Evolutionary conservation across 2,113 vertebrate genomes (phyloP), one percentile per base, ranked within the genome.

Genomic region (Raphicerus campestris): DNA sequence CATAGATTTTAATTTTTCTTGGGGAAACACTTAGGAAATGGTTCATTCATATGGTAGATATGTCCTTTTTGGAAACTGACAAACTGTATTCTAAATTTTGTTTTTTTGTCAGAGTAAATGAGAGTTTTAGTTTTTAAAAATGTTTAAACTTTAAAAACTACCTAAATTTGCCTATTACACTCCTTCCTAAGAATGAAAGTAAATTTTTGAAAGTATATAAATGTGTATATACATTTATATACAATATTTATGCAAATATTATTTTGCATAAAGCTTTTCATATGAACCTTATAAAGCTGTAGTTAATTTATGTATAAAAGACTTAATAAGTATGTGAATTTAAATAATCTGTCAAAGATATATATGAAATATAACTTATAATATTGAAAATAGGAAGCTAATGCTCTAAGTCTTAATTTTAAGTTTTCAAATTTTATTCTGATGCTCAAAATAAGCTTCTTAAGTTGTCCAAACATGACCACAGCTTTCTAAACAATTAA

Each of bases 201-300:
- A 89, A 63, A 51, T 39, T 92, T 83, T 87, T 87, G 58, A 89
- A 87, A 95, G 32, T 85, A 55, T 90, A 49, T 66, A 95, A 90
- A 55, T 91, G 22, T 85, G 47, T 94, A n/a, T n/a, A n/a, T n/a
- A n/a, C n/a, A n/a, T n/a, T n/a, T n/a, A n/a, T n/a, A n/a, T n/a
- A n/a, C n/a, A n/a, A n/a, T n/a, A n/a, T n/a, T n/a, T n/a, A n/a
- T n/a, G n/a, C 47, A 94, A 80, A 51, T 92, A 60, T 58, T 53
- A 84, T 87, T 92, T 90, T 96, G 28, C 32, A n/a, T 30, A 10
- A 81, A 49, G 45, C 2, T 90, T 87, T 91, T 93, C 42, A 84
- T 75, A 63, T 84, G 61, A 86, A 81, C 16, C 15, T 81, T 58
- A 51, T 13, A 84, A 80, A 14, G 16, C 26, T 84, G 7, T 87